These are phyloP conservation scores for Mesocricetus auratus DNA, from an alignment of 2,113 vertebrate species.

Conservation along the genomic window DNA sequence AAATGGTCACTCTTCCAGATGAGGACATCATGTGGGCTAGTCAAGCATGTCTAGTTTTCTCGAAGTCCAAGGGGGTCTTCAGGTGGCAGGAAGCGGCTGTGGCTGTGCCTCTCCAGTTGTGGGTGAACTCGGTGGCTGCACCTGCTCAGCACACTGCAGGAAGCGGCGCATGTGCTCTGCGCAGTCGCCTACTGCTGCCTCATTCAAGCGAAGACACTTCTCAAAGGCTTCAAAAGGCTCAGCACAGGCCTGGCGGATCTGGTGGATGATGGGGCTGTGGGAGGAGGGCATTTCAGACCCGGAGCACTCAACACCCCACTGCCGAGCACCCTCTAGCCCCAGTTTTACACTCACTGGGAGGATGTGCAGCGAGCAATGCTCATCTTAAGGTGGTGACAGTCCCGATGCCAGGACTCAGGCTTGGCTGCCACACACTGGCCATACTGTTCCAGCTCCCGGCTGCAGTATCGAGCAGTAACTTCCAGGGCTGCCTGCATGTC, in stretches of 20 bases:
- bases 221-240: conserved; percentile 93
- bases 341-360: conserved; percentile 91
- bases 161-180: conserved; percentile 89
- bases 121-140: conserved; percentile 84
- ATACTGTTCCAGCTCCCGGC: conserved; percentile 93
- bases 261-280: conserved; percentile 92
- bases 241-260: conserved; percentile 91
- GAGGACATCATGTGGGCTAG: background rate
- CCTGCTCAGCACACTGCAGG: conserved; percentile 92
- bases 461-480: conserved; percentile 91
- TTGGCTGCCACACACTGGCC: conserved; percentile 93
- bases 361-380: conserved; percentile 94
- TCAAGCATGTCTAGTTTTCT: background rate
- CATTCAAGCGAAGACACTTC: conserved; percentile 91
- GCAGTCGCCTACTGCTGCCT: conserved; percentile 88
- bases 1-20: background rate
- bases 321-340: background rate
- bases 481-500: conserved; percentile 95
- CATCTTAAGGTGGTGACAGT: conserved; percentile 92
- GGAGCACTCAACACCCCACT: background rate
- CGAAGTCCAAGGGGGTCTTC: conserved; percentile 15
- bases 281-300: background rate
- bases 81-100: conserved; percentile 72
- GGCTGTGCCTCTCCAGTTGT: conserved; percentile 53
- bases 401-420: conserved; percentile 93